A percentile compares a stretch with the other conserved stretches of the same genome.
Evolutionary conservation across 2,113 vertebrate genomes (phyloP).

Genomic region (Sakesphorus luctuosus): DNA sequence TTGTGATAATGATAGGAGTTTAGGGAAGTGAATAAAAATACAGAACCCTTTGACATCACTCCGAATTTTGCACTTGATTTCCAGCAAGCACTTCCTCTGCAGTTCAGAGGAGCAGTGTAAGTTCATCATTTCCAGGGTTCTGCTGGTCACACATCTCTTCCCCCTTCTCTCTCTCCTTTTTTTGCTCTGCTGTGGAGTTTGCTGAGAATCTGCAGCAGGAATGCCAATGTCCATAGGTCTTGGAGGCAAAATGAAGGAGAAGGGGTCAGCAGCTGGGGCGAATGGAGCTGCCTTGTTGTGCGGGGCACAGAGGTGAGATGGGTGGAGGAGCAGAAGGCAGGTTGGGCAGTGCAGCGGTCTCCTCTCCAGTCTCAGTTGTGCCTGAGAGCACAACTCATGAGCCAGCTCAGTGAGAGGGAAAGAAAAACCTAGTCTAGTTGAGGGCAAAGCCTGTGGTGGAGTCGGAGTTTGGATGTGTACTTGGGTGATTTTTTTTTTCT

Average conservation of each 20-base stretch:
- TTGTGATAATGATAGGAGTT: background rate
- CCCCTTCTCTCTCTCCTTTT: background rate
- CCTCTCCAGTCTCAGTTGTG: background rate
- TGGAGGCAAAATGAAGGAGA: background rate
- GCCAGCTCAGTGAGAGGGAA: background rate
- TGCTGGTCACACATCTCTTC: background rate
- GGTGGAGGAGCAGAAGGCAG: background rate
- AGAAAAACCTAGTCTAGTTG: fast-evolving
- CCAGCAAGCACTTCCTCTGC: background rate
- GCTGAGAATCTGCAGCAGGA: background rate
- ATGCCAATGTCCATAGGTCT: fast-evolving
- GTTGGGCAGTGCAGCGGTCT: background rate
- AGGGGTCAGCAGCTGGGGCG: background rate
- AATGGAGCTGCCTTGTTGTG: fast-evolving
- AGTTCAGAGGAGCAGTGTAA: background rate
- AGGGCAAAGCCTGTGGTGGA: background rate
- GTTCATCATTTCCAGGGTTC: background rate
- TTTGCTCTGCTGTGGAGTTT: background rate
- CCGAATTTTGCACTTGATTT: background rate
- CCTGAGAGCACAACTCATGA: background rate
- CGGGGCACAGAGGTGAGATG: background rate
- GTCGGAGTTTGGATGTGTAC: background rate
- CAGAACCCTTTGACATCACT: background rate
- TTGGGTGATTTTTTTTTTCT: background rate
- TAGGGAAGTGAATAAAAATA: background rate